Evolutionary conservation across 2,113 vertebrate species (phyloP).

Genomic region (Pimephales promelas): DNA sequence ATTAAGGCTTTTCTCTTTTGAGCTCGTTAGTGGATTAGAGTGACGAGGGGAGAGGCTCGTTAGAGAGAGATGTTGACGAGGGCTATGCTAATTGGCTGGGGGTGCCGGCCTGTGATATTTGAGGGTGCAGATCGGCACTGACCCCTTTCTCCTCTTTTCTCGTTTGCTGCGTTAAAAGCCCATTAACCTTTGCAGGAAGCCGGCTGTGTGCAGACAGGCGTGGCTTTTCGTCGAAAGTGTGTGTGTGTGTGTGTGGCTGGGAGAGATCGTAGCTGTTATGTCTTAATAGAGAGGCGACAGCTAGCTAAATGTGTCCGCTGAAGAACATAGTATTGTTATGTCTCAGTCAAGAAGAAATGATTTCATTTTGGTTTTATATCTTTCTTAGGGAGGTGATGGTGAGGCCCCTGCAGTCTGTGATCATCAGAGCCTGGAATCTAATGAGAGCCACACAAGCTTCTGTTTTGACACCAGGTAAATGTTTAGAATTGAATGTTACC

Average conservation of each 20-base stretch:
- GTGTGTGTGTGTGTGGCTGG: slow-evolving; percentile 35
- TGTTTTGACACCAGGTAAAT: slow-evolving; percentile 77
- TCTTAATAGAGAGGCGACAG: slow-evolving; percentile 35
- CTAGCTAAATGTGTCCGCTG: slow-evolving; percentile 20
- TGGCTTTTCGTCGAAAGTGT: slow-evolving; percentile 48
- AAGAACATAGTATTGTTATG: slow-evolving; percentile 4
- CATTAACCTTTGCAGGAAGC: slow-evolving; percentile 57
- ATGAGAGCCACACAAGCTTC: slow-evolving; percentile 71
- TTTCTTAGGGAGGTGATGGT: slow-evolving; percentile 60
- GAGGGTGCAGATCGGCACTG: slow-evolving; percentile 14
- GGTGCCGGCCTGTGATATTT: slow-evolving; percentile 46
- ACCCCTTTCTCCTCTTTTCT: slow-evolving; percentile 33
- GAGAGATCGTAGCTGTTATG: slow-evolving; percentile 17
- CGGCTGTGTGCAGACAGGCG: slow-evolving; percentile 49
- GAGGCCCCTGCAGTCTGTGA: slow-evolving; percentile 69
- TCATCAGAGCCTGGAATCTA: slow-evolving; percentile 63
- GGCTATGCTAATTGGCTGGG: slow-evolving; percentile 55
- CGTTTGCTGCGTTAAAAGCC: slow-evolving; percentile 53
- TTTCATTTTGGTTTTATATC: slow-evolving; percentile 34
- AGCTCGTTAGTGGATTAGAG: slow-evolving; percentile 58
- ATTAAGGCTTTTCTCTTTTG: slow-evolving; percentile 67
- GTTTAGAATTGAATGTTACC: neutral
- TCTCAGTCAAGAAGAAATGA: slow-evolving; percentile 21
- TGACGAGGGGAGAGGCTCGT: slow-evolving; percentile 64
- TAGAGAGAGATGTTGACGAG: slow-evolving; percentile 59